These are phyloP conservation scores for Gulo gulo DNA, from an alignment of 2,113 vertebrate genomes.

Conservation along the genomic window DNA sequence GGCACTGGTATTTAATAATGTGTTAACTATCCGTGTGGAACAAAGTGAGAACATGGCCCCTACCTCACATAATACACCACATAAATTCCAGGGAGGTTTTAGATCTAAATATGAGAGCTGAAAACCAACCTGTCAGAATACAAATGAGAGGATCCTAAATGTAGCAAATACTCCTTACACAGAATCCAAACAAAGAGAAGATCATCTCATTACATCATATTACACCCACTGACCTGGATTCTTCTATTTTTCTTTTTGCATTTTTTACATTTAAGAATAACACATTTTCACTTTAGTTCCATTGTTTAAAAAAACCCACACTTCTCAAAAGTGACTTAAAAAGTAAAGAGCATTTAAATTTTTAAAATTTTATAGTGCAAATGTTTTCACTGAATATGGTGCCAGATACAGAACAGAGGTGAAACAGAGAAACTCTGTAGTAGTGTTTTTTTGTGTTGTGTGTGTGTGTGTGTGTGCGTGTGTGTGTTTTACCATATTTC, in stretches of 20 bases:
- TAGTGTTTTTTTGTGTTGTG: neutral
- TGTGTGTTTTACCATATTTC: neutral
- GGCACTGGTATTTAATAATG: neutral
- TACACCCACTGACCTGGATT: neutral
- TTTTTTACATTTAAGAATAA: neutral
- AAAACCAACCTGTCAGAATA: neutral
- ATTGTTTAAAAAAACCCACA: neutral
- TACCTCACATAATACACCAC: neutral
- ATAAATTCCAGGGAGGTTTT: neutral
- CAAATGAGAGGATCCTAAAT: neutral
- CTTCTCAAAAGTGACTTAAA: neutral
- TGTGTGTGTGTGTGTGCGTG: too few relatives aligned
- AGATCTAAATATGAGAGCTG: neutral
- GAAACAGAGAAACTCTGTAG: neutral
- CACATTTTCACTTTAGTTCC: neutral
- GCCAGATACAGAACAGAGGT: neutral
- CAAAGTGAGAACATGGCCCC: neutral
- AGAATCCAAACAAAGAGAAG: neutral
- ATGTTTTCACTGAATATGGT: neutral
- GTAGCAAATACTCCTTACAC: neutral
- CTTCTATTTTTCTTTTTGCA: neutral
- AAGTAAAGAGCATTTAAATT: neutral
- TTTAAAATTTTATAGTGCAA: neutral
- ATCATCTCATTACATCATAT: neutral
- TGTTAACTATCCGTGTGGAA: neutral